Percentiles rank a stretch among this genome's conserved stretches.
phyloP scores from a whole-genome alignment of 2,113 vertebrate genomes.

The Microcebus ravelobensis region DNA sequence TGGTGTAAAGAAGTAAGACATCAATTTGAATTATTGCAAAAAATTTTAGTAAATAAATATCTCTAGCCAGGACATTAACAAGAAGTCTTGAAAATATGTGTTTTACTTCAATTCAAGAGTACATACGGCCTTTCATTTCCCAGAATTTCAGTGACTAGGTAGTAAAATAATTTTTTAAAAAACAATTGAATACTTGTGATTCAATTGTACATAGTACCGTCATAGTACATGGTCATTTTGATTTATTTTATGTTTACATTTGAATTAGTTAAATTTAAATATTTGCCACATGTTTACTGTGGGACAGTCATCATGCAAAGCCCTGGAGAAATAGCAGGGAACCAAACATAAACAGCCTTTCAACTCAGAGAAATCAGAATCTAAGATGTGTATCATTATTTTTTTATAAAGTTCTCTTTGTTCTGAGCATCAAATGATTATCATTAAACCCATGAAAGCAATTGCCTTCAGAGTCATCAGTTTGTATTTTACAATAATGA shows the following conservation, averaged over 20 bases:
- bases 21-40: not conserved
- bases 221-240: not conserved
- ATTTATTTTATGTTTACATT: not conserved
- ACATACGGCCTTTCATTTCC: not conserved
- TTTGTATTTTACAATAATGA: not conserved
- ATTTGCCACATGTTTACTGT: not conserved
- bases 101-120: not conserved
- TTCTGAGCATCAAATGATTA: no score
- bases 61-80: not conserved
- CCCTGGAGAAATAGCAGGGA: not conserved
- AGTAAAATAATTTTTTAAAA: not conserved
- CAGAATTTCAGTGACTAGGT: not conserved
- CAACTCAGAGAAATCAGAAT: no score
- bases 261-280: not conserved
- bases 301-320: not conserved
- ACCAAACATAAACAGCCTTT: not conserved
- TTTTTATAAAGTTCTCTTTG: not conserved
- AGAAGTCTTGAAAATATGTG: not conserved
- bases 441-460: accelerated
- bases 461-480: not conserved
- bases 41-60: not conserved
- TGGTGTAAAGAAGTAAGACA: not conserved
- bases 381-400: not conserved
- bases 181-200: not conserved
- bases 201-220: no score